phyloP scores from a whole-genome alignment of 2,113 vertebrate species.

The Brachyhypopomus occidentalis region DNA sequence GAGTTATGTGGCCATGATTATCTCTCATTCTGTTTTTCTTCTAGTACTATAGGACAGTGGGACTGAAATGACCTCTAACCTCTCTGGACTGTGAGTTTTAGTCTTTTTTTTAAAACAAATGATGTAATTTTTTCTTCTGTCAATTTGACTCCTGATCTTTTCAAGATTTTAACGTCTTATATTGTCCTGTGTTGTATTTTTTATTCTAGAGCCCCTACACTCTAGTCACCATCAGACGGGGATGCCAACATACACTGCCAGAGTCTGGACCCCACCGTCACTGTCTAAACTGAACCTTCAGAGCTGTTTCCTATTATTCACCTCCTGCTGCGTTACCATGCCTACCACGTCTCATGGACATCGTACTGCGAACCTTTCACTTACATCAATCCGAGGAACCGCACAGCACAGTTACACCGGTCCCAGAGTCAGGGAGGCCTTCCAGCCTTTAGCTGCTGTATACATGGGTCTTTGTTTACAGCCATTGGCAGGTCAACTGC shows the following conservation, averaged over 20 bases:
- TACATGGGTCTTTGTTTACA: constrained; percentile 47
- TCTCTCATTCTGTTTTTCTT: constrained; percentile 47
- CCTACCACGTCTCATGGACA: constrained; percentile 1
- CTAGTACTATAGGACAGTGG: constrained; percentile 77
- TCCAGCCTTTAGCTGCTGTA: constrained; percentile 20
- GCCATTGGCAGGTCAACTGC: constrained; percentile 33
- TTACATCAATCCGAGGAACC: constrained; percentile 13
- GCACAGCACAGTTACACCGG: background rate
- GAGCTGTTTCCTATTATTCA: background rate
- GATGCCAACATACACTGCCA: constrained; percentile 16
- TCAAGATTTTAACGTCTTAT: background rate
- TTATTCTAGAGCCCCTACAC: constrained; percentile 63
- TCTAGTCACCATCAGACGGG: constrained; percentile 51
- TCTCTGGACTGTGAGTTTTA: constrained; percentile 59
- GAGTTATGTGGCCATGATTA: background rate
- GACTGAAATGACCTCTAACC: constrained; percentile 60
- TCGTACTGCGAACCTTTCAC: background rate
- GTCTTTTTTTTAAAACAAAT: background rate
- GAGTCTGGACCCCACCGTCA: constrained; percentile 20
- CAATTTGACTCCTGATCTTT: background rate
- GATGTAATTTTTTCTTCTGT: background rate
- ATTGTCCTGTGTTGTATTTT: constrained; percentile 38
- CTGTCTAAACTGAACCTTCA: background rate
- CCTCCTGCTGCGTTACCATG: background rate
- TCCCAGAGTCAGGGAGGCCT: constrained; percentile 28